Percentiles rank a stretch among this genome's conserved stretches.
Conservation (phyloP, 1,140 invertebrate genomes). For the Dolichoris vasculosae region DNA sequence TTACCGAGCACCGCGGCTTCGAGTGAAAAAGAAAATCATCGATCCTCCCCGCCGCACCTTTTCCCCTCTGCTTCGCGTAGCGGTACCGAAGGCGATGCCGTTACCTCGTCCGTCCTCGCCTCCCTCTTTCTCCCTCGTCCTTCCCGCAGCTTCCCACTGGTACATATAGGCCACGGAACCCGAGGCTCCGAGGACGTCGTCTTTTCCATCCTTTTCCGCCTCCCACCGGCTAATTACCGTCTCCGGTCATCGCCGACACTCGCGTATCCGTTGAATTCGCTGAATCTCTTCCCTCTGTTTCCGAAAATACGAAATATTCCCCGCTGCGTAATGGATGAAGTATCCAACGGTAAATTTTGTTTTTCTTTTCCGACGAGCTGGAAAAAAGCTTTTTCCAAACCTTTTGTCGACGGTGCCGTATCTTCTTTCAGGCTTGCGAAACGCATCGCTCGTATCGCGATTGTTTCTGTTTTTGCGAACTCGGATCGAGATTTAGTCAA, state of each 20-base stretch:
- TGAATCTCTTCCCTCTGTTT: not conserved
- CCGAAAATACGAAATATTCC: not conserved
- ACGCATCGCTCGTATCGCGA: not conserved
- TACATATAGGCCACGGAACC: not conserved
- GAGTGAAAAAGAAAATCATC: not conserved
- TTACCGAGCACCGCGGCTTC: not conserved
- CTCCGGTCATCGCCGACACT: not conserved
- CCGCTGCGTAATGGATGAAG: not conserved
- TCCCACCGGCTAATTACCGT: conserved; percentile 32
- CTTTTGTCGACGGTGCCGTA: not conserved
- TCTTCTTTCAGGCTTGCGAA: not conserved
- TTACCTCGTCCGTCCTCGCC: not conserved
- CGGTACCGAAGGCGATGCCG: conserved; percentile 14
- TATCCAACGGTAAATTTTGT: not conserved
- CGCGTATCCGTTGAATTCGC: not conserved
- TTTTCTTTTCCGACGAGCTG: not conserved
- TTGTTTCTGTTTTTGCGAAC: too few relatives aligned
- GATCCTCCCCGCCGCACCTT: not conserved
- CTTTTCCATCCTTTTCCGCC: conserved; percentile 16
- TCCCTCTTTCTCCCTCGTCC: not conserved
- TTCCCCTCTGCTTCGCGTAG: not conserved
- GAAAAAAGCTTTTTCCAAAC: too few relatives aligned
- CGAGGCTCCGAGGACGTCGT: conserved; percentile 15
- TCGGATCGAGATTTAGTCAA: too few relatives aligned
- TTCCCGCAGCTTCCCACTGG: too few relatives aligned